phyloP scores from a whole-genome alignment of 2,888 invertebrate genomes.

The Oligia latruncula region DNA sequence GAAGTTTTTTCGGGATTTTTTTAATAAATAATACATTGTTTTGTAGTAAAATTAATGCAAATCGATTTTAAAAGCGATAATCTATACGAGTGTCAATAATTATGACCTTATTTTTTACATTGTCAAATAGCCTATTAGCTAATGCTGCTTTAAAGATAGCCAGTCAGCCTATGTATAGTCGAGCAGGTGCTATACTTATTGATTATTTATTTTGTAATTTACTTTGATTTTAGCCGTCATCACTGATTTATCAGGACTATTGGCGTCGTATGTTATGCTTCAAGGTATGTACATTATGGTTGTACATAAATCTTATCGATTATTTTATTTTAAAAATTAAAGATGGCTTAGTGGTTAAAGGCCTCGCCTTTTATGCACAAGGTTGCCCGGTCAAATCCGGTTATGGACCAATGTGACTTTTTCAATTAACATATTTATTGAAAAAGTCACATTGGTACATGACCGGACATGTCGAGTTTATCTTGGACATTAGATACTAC shows the following conservation, averaged over 20 bases:
- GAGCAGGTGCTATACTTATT: not conserved
- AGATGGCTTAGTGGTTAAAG: not conserved
- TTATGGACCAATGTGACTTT: not conserved
- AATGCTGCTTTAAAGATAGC: not conserved
- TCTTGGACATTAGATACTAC: no score
- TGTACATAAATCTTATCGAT: not conserved
- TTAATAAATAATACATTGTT: no score
- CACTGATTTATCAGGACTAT: slow-evolving; percentile 69
- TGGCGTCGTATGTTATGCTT: slow-evolving; percentile 78
- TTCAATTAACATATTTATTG: not conserved
- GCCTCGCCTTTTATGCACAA: not conserved
- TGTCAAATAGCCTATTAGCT: no score
- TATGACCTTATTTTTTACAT: no score
- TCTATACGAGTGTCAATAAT: no score
- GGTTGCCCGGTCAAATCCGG: not conserved
- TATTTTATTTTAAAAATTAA: not conserved
- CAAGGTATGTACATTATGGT: slow-evolving; percentile 73
- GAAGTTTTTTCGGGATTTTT: no score
- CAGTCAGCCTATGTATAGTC: not conserved
- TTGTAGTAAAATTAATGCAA: no score
- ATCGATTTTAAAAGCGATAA: no score
- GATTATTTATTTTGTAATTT: slow-evolving; percentile 13
- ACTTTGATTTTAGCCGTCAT: slow-evolving; percentile 78
- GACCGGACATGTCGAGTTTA: no score
- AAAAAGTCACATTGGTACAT: no score